Evolutionary conservation across 2,888 invertebrate species (phyloP).

Genomic region (Drymonia ruficornis): DNA sequence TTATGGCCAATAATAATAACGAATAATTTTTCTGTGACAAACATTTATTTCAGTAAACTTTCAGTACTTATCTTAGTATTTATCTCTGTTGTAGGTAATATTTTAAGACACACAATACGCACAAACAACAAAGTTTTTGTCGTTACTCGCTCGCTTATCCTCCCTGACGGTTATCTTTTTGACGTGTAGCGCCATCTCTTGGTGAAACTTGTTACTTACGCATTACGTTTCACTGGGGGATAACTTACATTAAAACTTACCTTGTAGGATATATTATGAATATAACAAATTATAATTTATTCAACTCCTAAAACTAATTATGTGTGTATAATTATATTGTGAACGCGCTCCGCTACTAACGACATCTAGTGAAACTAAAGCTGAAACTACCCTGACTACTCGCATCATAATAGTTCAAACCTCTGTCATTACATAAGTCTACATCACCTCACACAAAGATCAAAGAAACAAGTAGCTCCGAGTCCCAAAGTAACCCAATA

Average conservation of each 20-base stretch:
- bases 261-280: no score
- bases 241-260: no score
- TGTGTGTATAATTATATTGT: no score
- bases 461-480: constrained; percentile 31
- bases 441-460: constrained; percentile 13
- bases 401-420: no score
- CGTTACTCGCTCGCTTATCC: not conserved
- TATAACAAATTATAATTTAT: no score
- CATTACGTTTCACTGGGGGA: constrained; percentile 8
- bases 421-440: constrained; percentile 13
- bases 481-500: constrained; percentile 50
- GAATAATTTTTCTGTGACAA: not conserved
- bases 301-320: no score
- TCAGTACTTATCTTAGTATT: not conserved
- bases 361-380: no score
- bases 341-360: no score
- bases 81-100: not conserved
- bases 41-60: not conserved
- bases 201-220: constrained; percentile 5
- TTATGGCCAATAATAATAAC: not conserved
- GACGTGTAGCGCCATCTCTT: constrained; percentile 27
- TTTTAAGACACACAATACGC: constrained; percentile 2
- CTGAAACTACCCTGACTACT: no score
- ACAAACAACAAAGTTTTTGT: constrained; percentile 1
- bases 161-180: not conserved